Evolutionary conservation across 2,888 invertebrate genomes (phyloP).

Genomic region (Zhengitettix transpicula): DNA sequence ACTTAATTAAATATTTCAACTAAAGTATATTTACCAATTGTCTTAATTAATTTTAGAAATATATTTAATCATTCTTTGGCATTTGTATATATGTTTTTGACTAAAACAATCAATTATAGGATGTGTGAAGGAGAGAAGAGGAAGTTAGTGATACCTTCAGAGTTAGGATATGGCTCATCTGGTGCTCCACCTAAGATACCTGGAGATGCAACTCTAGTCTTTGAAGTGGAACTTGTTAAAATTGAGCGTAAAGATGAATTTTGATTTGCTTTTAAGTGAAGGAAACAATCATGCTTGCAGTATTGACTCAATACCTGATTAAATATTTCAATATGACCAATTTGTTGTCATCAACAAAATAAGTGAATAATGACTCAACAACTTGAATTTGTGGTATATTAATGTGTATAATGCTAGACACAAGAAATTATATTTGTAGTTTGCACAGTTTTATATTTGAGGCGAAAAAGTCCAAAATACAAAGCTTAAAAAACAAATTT

Average conservation of each 20-base stretch:
- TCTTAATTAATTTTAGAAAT: slow-evolving; percentile 2
- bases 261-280: slow-evolving; percentile 9
- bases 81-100: background rate
- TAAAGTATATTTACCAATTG: background rate
- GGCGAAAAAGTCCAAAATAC: no score
- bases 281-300: background rate
- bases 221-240: slow-evolving; percentile 64
- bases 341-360: no score
- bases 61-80: background rate
- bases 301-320: no score
- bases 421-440: no score
- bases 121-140: slow-evolving; percentile 77
- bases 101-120: slow-evolving; percentile 2
- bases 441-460: no score
- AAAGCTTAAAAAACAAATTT: no score
- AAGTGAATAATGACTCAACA: no score
- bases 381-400: no score
- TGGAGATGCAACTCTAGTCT: slow-evolving; percentile 57
- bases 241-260: slow-evolving; percentile 47
- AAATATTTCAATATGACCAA: no score
- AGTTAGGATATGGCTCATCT: slow-evolving; percentile 64
- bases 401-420: no score
- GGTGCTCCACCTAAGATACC: slow-evolving; percentile 78
- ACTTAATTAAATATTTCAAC: background rate
- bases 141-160: slow-evolving; percentile 69